Base-by-base conservation (phyloP, 2,113 vertebrate species). In the Eubucco bourcierii region DNA sequence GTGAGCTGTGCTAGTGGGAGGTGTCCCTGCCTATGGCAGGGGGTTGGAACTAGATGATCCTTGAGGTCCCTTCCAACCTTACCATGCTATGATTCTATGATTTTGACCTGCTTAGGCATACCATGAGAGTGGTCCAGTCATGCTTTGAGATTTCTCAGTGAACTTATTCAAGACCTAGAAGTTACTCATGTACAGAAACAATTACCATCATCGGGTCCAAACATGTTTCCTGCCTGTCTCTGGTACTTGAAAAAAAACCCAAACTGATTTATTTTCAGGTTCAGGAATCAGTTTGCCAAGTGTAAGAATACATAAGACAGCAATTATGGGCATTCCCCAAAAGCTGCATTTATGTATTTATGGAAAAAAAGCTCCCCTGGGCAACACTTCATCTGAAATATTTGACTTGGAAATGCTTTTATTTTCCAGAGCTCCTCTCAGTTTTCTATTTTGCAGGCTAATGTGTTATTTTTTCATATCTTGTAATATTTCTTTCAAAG, bases 311-410 rank as follows among this genome's bases (percentile, higher is more conserved):
- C 61, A 66, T 78, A 94, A 94, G 65, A n/a, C 34, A 79, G 91
- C 71, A 89, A 95, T 89, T 95, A 96, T 13, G 67, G 90, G 91
- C 91, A 95, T 94, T 94, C 64, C 85, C 88, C 83, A 88, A 94
- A 94, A 95, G 80, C 82, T 90, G 92, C 58, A n/a, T 90, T 96
- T 95, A 95, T 88, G 65, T 81, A 90, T 90, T 95, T 94, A 90
- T 92, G 86, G 86, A 84, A 82, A 89, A 80, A 87, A 90, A 83
- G 41, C 47, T 95, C 92, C 90, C 76, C 4, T 7, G 85, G 83
- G 90, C 74, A 94, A 52, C 47, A 33, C 31, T 91, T 77, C 87
- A n/a, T 83, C 75, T 91, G 31, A 93, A 92, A 95, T 92, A 88
- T 93, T 95, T 93, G 73, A 91, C 76, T 91, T 95, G 85, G 80